Conservation (phyloP, 2,888 invertebrate genomes). For the Punctoribates punctum region DNA sequence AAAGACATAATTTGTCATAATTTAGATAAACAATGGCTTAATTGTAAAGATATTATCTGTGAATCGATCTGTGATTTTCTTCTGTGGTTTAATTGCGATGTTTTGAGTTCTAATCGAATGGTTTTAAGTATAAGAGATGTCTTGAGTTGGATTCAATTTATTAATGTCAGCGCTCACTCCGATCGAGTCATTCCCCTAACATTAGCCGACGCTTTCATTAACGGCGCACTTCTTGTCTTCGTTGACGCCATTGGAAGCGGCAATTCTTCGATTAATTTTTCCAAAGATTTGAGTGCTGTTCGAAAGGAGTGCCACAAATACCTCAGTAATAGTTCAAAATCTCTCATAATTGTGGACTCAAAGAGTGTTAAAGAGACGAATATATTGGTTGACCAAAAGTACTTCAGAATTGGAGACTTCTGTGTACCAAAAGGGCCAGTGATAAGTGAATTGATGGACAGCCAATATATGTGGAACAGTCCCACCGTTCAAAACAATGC, state of each 20-base stretch:
- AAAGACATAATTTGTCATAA: slow-evolving; percentile 52
- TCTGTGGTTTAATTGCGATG: slow-evolving; percentile 62
- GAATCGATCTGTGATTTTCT: slow-evolving; percentile 73
- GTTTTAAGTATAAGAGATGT: slow-evolving; percentile 86
- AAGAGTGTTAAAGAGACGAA: background rate
- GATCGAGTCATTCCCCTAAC: slow-evolving; percentile 50
- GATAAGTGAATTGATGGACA: background rate
- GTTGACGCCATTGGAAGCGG: slow-evolving; percentile 86
- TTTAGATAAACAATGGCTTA: slow-evolving; percentile 27
- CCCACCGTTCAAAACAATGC: slow-evolving; percentile 77
- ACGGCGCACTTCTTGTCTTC: slow-evolving; percentile 86
- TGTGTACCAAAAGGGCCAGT: slow-evolving; percentile 44
- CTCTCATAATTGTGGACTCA: background rate
- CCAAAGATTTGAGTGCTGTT: slow-evolving; percentile 1
- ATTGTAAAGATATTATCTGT: slow-evolving; percentile 54
- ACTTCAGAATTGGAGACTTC: slow-evolving; percentile 48
- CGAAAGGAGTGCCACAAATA: background rate
- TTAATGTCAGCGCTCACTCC: slow-evolving; percentile 62
- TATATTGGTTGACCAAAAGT: background rate
- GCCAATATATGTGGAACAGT: slow-evolving; percentile 34
- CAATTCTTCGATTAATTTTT: background rate
- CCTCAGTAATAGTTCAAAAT: background rate
- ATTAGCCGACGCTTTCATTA: slow-evolving; percentile 65
- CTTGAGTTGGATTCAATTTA: slow-evolving; percentile 85
- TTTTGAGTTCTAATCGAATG: slow-evolving; percentile 57